A percentile compares a stretch with the other conserved stretches of the same genome.
phyloP scores from a whole-genome alignment of 2,888 invertebrate genomes.

The Lycaena phlaeas region DNA sequence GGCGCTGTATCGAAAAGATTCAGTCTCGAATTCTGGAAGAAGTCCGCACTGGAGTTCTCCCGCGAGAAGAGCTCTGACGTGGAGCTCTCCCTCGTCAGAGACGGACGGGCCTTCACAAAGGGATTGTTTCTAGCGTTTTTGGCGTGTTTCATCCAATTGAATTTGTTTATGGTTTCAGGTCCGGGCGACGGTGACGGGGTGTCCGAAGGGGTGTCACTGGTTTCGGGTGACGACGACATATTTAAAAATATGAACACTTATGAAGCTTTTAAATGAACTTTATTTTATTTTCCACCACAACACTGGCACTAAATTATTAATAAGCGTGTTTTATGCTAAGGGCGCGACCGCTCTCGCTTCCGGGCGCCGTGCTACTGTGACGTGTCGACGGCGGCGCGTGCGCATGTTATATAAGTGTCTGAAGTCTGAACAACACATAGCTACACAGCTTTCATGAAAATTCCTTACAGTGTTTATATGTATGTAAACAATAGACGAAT shows the following conservation, averaged over 20 bases:
- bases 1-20: conserved; percentile 60
- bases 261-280: too few species aligned
- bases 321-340: too few species aligned
- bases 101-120: conserved; percentile 51
- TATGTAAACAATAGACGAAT: too few species aligned
- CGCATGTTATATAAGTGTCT: conserved; percentile 16
- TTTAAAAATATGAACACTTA: background rate
- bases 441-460: background rate
- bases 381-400: conserved; percentile 20
- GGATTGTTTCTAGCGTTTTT: conserved; percentile 47
- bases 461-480: too few species aligned
- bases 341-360: conserved; percentile 20
- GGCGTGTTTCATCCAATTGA: conserved; percentile 51
- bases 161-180: conserved; percentile 39
- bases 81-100: conserved; percentile 54
- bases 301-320: too few species aligned
- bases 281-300: too few species aligned
- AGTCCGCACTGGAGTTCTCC: conserved; percentile 54
- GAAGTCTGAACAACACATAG: background rate
- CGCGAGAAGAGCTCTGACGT: conserved; percentile 52
- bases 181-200: conserved; percentile 41
- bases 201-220: conserved; percentile 32
- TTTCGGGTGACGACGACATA: conserved; percentile 29
- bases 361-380: conserved; percentile 24
- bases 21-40: conserved; percentile 58